These are phyloP conservation scores for Platysternon megacephalum DNA, from an alignment of 2,113 vertebrate genomes.

Conservation along the genomic window DNA sequence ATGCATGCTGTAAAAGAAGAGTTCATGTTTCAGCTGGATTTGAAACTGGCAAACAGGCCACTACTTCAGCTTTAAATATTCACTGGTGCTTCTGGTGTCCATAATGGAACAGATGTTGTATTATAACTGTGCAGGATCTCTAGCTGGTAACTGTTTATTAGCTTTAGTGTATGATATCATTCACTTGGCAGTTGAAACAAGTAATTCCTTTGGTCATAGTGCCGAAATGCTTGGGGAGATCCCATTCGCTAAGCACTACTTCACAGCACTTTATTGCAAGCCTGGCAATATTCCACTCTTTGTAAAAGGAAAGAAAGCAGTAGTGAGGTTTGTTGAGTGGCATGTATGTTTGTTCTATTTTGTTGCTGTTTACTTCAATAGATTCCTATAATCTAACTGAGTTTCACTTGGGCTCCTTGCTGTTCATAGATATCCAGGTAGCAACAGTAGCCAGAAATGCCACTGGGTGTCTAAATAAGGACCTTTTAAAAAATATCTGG, in stretches of 20 bases:
- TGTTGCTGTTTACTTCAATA: background rate
- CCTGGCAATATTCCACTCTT: constrained; percentile 55
- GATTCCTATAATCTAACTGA: background rate
- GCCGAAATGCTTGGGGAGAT: constrained; percentile 65
- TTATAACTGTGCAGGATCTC: constrained; percentile 56
- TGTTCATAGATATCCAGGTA: background rate
- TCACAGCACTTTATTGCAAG: constrained; percentile 61
- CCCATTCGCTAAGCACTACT: constrained; percentile 54
- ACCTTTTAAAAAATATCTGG: background rate
- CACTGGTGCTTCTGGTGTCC: constrained; percentile 63
- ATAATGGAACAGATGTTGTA: constrained; percentile 43
- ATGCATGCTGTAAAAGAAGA: background rate
- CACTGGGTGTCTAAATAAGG: background rate
- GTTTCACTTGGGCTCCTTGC: background rate
- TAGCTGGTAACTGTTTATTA: constrained; percentile 64
- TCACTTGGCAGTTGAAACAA: constrained; percentile 68
- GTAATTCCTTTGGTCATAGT: constrained; percentile 56
- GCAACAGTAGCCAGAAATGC: background rate
- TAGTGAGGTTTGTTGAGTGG: constrained; percentile 15
- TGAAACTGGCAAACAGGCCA: background rate
- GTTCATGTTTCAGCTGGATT: constrained; percentile 8
- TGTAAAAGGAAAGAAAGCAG: constrained; percentile 68
- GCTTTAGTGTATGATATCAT: constrained; percentile 69
- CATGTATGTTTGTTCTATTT: background rate
- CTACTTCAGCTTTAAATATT: constrained; percentile 54